Percentiles rank a stretch among this genome's conserved stretches.
These are phyloP conservation scores for Leptodactylus fuscus DNA, from an alignment of 2,113 vertebrate genomes.

Conservation along the genomic window DNA sequence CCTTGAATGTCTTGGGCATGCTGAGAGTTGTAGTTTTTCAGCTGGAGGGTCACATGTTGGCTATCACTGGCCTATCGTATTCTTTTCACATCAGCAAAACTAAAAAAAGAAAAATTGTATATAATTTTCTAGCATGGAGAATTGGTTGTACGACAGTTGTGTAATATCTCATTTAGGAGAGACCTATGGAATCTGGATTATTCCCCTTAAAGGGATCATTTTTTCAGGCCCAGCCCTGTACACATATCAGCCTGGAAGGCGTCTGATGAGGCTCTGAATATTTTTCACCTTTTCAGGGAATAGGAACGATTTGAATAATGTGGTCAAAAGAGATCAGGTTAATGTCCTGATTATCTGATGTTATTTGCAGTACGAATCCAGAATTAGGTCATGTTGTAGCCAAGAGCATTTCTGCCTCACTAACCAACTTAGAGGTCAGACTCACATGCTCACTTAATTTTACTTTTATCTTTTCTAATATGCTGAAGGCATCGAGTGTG, in stretches of 20 bases:
- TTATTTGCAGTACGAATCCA: conserved; percentile 56
- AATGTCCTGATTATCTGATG: conserved; percentile 56
- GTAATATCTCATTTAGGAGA: no score
- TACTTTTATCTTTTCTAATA: conserved; percentile 55
- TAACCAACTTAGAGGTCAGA: conserved; percentile 63
- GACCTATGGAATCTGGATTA: no score
- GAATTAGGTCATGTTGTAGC: conserved; percentile 67
- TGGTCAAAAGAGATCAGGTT: conserved; percentile 46
- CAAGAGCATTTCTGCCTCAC: conserved; percentile 63
- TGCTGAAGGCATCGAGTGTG: conserved; percentile 12
- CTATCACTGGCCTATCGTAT: no score
- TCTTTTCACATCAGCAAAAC: no score
- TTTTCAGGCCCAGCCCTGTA: not conserved
- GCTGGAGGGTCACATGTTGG: no score
- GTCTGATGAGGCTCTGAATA: conserved; percentile 61
- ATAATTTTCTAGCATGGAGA: no score
- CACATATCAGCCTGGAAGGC: conserved; percentile 5
- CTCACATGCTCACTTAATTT: conserved; percentile 61
- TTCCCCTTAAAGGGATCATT: conserved; percentile 1
- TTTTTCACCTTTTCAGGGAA: conserved; percentile 30
- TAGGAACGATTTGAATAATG: conserved; percentile 36
- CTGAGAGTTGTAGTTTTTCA: no score
- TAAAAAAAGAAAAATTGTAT: no score
- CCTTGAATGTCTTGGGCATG: no score
- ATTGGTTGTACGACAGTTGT: no score